A percentile compares a stretch with the other conserved stretches of the same genome.
phyloP scores from a whole-genome alignment of 2,888 invertebrate species.

The Digitonthophagus gazella region DNA sequence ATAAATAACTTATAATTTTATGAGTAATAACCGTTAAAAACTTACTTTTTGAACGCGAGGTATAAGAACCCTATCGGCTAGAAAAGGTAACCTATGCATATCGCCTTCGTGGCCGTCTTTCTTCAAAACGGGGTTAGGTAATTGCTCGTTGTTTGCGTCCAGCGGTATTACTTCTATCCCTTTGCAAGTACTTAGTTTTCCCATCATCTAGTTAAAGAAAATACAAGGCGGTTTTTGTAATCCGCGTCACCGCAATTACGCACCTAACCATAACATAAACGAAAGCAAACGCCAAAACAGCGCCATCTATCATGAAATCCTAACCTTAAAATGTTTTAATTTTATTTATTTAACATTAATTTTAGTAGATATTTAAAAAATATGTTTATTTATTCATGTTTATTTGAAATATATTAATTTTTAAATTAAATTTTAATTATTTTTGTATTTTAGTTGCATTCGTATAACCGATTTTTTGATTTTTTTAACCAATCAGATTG shows the following conservation, averaged over 20 bases:
- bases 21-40: background rate
- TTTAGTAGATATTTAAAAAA: too few species aligned
- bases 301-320: background rate
- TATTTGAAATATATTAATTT: too few species aligned
- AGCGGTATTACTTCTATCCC: conserved; percentile 37
- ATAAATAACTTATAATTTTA: too few species aligned
- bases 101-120: conserved; percentile 16
- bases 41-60: conserved; percentile 55
- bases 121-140: conserved; percentile 10
- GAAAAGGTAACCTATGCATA: conserved; percentile 42
- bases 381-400: too few species aligned
- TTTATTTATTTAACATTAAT: background rate
- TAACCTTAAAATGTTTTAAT: background rate
- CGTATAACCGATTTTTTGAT: too few species aligned
- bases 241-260: background rate
- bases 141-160: conserved; percentile 21
- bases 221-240: background rate
- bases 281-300: background rate
- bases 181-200: conserved; percentile 33
- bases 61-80: conserved; percentile 50
- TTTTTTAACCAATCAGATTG: too few species aligned
- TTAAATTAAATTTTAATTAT: too few species aligned
- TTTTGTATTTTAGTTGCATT: too few species aligned
- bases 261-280: background rate
- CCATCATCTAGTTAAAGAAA: conserved; percentile 33